phyloP scores from a whole-genome alignment of 2,888 invertebrate species.

The Mycalesis mineus region DNA sequence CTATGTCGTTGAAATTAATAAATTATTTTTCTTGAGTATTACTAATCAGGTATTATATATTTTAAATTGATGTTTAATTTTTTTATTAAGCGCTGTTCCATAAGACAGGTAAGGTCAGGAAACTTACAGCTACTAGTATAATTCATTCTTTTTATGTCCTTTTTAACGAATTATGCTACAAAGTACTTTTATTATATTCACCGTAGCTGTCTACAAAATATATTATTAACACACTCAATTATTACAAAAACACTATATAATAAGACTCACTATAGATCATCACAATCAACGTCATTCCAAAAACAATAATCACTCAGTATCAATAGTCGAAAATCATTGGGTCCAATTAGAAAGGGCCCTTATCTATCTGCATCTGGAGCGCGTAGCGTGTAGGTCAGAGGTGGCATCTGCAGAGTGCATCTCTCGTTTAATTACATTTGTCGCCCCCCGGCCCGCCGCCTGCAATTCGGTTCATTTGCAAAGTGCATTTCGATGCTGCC shows the following conservation, averaged over 20 bases:
- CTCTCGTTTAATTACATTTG: slow-evolving; percentile 69
- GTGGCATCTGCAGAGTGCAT: slow-evolving; percentile 52
- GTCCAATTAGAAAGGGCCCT: slow-evolving; percentile 22
- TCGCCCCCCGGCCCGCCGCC: slow-evolving; percentile 34
- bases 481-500: slow-evolving; percentile 75
- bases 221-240: too few species aligned
- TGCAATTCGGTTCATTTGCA: slow-evolving; percentile 71
- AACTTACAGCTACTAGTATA: too few species aligned
- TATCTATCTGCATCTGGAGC: slow-evolving; percentile 27
- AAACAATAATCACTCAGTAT: slow-evolving; percentile 1
- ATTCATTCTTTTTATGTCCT: too few species aligned
- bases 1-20: too few species aligned
- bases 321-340: slow-evolving; percentile 21
- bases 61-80: too few species aligned
- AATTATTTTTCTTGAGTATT: too few species aligned
- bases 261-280: neutral
- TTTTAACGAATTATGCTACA: too few species aligned
- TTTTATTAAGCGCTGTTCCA: too few species aligned
- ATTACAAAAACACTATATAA: neutral
- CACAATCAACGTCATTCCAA: neutral
- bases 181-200: too few species aligned
- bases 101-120: too few species aligned
- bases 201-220: too few species aligned
- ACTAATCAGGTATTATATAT: too few species aligned
- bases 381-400: slow-evolving; percentile 28